Base-by-base conservation (phyloP, 2,888 invertebrate species). In the Troides oblongomaculatus region DNA sequence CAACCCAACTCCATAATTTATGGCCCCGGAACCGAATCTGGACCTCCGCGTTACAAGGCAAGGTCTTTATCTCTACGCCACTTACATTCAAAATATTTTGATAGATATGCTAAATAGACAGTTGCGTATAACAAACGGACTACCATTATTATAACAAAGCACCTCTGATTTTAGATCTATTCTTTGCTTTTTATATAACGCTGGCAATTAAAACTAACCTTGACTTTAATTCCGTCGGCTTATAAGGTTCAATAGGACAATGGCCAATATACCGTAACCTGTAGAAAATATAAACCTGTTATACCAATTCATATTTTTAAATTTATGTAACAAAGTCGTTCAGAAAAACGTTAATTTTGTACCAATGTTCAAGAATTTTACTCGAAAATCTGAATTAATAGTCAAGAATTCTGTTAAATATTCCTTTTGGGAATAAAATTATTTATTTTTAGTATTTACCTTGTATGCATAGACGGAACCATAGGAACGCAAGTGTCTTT, bases 391-490 rank as follows among this genome's bases (percentile, higher is more conserved):
- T 46, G 46, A 46, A 46, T 43, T 43, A 12, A 12, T 14, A 14
- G 14, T 46, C 14, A 43, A 43, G 14, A 12, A 46, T 46, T 46
- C 4, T 14, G 12, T 14, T 21, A 46, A 46, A 46, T 18, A 5
- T n/a, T 4, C 53, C 18, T 18, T n/a, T 30, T 30, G 30, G 30
- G 30, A 30, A 30, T 30, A 30, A 30, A 3, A 30, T 5, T 30
- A 30, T 30, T 30, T 53, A n/a, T 53, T n/a, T 53, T 53, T 12
- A 18, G 50, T 64, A 23, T n/a, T 61, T 77, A 90, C 92, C 92
- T 87, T 14, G 87, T 87, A 71, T 89, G 86, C 89, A 92, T 89
- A 6, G 90, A 86, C 8, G 92, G 92, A 2, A 72, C 77, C 91
- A 92, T 91, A 3, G 91, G 92, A 14, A 92, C 83, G 73, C 87